These are phyloP conservation scores for Mythimna lalbum DNA, from an alignment of 2,888 invertebrate genomes.

Conservation along the genomic window DNA sequence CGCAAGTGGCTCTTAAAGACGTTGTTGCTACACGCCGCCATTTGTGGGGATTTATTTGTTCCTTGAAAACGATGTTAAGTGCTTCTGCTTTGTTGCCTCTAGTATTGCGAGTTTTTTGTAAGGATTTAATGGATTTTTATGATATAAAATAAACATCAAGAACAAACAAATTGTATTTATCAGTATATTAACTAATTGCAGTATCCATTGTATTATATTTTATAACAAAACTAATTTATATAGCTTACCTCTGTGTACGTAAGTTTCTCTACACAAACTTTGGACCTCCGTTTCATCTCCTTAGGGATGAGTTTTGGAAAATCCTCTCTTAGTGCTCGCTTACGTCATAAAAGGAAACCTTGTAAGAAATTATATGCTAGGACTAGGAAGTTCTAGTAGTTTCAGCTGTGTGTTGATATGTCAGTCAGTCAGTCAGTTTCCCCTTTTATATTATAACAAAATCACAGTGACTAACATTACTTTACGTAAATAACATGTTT, in stretches of 20 bases:
- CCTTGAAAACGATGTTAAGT: constrained; percentile 35
- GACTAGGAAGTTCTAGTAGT: too few species aligned
- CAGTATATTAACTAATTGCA: neutral
- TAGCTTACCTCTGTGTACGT: too few species aligned
- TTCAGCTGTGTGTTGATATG: too few species aligned
- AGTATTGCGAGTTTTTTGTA: neutral
- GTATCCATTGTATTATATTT: neutral
- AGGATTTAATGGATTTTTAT: neutral
- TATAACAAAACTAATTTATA: neutral
- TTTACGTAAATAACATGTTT: constrained; percentile 2
- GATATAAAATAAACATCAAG: neutral
- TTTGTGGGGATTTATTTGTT: constrained; percentile 46
- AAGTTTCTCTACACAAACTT: too few species aligned
- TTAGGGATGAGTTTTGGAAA: too few species aligned
- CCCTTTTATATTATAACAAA: neutral
- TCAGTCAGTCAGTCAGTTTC: too few species aligned
- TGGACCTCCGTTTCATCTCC: too few species aligned
- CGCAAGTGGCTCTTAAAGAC: constrained; percentile 49
- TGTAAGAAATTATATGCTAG: too few species aligned
- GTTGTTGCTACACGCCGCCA: constrained; percentile 49
- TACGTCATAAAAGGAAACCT: too few species aligned
- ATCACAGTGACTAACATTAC: neutral
- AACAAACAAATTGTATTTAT: neutral
- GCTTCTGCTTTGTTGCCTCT: constrained; percentile 19
- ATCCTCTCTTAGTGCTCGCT: too few species aligned